Conservation (phyloP, 2,113 vertebrate genomes). For the Sphyrna mokarran region DNA sequence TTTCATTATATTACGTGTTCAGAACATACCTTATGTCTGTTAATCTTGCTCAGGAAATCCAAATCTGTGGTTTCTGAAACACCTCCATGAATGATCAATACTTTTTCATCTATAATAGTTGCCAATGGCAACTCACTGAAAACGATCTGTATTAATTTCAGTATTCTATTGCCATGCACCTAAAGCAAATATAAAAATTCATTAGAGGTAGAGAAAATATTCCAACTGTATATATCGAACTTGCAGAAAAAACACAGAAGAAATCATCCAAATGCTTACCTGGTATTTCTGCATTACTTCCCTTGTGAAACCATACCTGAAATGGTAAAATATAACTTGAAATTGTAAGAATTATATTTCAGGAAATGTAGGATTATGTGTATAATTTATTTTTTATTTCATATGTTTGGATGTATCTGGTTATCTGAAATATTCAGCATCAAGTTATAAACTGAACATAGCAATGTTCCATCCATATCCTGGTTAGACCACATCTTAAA, state of each 20-base stretch:
- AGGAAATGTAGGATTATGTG: background rate
- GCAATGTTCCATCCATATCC: background rate
- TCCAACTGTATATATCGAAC: background rate
- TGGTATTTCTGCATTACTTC: conserved; percentile 85
- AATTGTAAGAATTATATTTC: background rate
- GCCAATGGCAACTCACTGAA: conserved; percentile 86
- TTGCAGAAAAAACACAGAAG: background rate
- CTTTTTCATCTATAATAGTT: conserved; percentile 78
- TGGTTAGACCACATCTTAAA: background rate
- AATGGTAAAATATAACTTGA: conserved; percentile 42
- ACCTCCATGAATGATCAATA: conserved; percentile 80
- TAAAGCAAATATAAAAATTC: conserved; percentile 45
- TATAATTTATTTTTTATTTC: background rate
- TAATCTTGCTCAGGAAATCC: conserved; percentile 62
- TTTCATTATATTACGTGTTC: background rate
- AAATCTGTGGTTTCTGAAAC: conserved; percentile 80
- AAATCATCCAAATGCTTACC: conserved; percentile 52
- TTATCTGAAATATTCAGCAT: background rate
- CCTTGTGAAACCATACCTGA: conserved; percentile 83
- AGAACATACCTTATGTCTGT: conserved; percentile 70
- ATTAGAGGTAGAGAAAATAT: background rate
- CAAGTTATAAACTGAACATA: background rate
- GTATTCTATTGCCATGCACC: conserved; percentile 78
- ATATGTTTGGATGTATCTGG: background rate
- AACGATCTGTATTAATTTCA: conserved; percentile 77